A percentile compares a stretch with the other conserved stretches of the same genome.
These are phyloP conservation scores for Myodes glareolus DNA, from an alignment of 2,113 vertebrate species.

Conservation along the genomic window DNA sequence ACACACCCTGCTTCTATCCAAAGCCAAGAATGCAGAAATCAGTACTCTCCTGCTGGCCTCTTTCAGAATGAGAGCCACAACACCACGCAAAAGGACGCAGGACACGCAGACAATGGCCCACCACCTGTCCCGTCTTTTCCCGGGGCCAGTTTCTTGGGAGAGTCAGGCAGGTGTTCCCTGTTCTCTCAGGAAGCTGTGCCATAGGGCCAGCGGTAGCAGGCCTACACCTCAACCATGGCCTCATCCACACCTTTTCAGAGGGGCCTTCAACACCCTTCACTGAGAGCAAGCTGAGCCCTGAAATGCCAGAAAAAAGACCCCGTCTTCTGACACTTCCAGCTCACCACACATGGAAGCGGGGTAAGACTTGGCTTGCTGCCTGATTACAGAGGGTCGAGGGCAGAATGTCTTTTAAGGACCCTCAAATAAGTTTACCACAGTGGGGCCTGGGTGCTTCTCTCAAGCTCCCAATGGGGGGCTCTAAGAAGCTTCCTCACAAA, in stretches of 20 bases:
- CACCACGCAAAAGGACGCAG: rapidly evolving
- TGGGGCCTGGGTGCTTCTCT: rapidly evolving
- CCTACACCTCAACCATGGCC: neutral
- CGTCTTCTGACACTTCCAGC: neutral
- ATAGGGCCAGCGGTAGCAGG: neutral
- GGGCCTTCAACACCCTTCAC: neutral
- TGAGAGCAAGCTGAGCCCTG: neutral
- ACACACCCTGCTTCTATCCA: slow-evolving; percentile 41
- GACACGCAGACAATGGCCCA: rapidly evolving
- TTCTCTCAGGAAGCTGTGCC: no score
- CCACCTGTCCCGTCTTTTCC: rapidly evolving
- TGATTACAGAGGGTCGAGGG: neutral
- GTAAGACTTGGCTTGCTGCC: rapidly evolving
- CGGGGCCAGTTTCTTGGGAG: neutral
- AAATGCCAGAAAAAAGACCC: no score
- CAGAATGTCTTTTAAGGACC: neutral
- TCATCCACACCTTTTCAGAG: neutral
- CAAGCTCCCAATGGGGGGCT: neutral
- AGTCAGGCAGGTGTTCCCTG: neutral
- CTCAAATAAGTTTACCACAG: neutral
- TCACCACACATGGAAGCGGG: neutral
- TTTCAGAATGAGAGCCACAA: neutral
- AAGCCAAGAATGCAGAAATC: slow-evolving; percentile 36
- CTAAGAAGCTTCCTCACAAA: neutral
- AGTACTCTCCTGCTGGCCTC: neutral